phyloP scores from a whole-genome alignment of 2,888 invertebrate genomes.

The Spisula solida region DNA sequence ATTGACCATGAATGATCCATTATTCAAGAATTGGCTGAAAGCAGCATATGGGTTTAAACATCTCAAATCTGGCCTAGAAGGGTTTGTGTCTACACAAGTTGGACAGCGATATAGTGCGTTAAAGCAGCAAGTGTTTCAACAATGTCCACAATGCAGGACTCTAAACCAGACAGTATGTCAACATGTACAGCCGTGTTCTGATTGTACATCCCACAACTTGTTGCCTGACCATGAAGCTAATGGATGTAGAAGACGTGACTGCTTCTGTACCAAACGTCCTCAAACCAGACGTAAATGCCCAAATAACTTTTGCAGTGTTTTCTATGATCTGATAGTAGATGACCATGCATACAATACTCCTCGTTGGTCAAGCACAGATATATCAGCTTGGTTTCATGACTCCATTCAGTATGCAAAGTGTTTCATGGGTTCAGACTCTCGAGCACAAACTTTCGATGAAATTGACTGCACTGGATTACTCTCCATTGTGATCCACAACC shows the following conservation, averaged over 20 bases:
- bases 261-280: not conserved
- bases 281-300: not conserved
- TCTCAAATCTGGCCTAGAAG: not conserved
- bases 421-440: not conserved
- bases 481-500: slow-evolving; percentile 30
- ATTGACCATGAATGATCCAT: not conserved
- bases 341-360: not conserved
- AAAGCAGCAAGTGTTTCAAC: not conserved
- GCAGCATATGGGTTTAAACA: not conserved
- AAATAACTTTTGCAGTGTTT: not conserved
- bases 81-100: not conserved
- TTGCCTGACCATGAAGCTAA: not conserved
- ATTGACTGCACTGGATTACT: slow-evolving; percentile 14
- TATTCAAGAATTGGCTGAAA: not conserved
- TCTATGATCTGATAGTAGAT: not conserved
- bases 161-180: no score
- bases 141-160: not conserved
- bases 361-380: not conserved
- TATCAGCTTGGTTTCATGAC: not conserved
- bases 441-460: slow-evolving; percentile 8
- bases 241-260: not conserved
- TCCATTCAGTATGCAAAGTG: not conserved
- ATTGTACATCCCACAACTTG: not conserved
- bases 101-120: not conserved
- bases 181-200: not conserved